Conservation (phyloP, 2,797 vertebrate species). For the Phoxinus dragarum region DNA sequence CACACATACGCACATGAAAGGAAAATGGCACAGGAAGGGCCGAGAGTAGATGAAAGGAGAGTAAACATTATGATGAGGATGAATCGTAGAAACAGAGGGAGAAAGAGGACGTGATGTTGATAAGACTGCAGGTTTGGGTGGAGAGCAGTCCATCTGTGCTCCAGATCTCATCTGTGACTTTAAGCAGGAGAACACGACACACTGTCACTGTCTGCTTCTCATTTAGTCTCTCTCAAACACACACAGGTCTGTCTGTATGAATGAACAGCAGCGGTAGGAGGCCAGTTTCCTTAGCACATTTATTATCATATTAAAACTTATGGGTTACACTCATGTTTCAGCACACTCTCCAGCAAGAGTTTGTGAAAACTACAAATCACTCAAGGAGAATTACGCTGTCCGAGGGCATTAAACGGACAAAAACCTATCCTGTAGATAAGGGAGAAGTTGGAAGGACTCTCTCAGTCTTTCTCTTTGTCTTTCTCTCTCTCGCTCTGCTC, state of each 20-base stretch:
- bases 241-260: constrained; percentile 18
- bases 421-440: constrained; percentile 69
- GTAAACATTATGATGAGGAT: constrained; percentile 65
- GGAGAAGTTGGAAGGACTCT: constrained; percentile 54
- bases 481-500: constrained; percentile 54
- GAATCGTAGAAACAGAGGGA: constrained; percentile 54
- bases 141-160: constrained; percentile 66
- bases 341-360: constrained; percentile 62
- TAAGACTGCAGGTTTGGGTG: constrained; percentile 45
- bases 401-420: constrained; percentile 65
- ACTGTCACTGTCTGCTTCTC: constrained; percentile 49
- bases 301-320: constrained; percentile 67
- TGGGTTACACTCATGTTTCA: constrained; percentile 68
- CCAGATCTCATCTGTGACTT: constrained; percentile 60
- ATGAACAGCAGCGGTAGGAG: constrained; percentile 26
- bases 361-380: constrained; percentile 68
- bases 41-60: constrained; percentile 69
- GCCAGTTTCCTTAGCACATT: constrained; percentile 53
- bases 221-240: constrained; percentile 27
- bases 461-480: constrained; percentile 51
- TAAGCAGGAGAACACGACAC: constrained; percentile 32
- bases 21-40: constrained; percentile 65
- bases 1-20: constrained; percentile 42
- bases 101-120: constrained; percentile 38
- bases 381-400: constrained; percentile 70